phyloP scores from a whole-genome alignment of 92 coral and sea anemone species.

The Porites lobata region DNA sequence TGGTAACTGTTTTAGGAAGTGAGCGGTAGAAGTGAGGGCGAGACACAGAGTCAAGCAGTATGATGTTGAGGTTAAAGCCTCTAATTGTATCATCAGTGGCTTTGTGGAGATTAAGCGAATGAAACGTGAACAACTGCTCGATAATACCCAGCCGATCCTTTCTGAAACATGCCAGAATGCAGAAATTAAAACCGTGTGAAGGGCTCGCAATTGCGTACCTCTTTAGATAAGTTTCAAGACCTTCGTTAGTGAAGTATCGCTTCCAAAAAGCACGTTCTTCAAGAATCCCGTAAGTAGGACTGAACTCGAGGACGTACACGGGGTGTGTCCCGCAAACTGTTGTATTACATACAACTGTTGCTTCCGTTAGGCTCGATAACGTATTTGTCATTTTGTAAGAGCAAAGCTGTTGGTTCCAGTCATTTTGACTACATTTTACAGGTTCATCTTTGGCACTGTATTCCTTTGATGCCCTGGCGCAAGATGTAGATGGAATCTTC shows the following conservation, averaged over 20 bases:
- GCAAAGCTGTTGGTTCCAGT: constrained; percentile 42
- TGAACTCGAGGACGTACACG: constrained; percentile 61
- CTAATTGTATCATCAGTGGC: neutral
- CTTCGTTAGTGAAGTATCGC: constrained; percentile 58
- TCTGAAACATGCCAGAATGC: constrained; percentile 64
- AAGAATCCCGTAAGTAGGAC: constrained; percentile 67
- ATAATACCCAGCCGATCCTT: constrained; percentile 50
- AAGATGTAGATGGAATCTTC: constrained; percentile 36
- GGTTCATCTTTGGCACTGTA: constrained; percentile 55
- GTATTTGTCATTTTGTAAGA: constrained; percentile 39
- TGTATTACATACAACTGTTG: constrained; percentile 46
- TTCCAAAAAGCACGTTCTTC: constrained; percentile 60
- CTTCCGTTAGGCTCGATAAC: constrained; percentile 13
- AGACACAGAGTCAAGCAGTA: constrained; percentile 84
- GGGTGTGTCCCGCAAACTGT: constrained; percentile 70
- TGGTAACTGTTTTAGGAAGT: constrained; percentile 69
- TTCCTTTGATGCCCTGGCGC: constrained; percentile 64
- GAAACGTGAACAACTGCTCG: constrained; percentile 76
- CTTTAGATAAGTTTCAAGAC: constrained; percentile 66
- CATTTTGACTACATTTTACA: constrained; percentile 52
- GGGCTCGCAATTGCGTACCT: constrained; percentile 42
- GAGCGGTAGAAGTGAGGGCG: constrained; percentile 90
- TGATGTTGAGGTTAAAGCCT: constrained; percentile 73
- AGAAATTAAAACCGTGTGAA: constrained; percentile 62
- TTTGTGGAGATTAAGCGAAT: constrained; percentile 38